Evolutionary conservation across 2,888 invertebrate genomes (phyloP).

Genomic region (Syritta pipiens): DNA sequence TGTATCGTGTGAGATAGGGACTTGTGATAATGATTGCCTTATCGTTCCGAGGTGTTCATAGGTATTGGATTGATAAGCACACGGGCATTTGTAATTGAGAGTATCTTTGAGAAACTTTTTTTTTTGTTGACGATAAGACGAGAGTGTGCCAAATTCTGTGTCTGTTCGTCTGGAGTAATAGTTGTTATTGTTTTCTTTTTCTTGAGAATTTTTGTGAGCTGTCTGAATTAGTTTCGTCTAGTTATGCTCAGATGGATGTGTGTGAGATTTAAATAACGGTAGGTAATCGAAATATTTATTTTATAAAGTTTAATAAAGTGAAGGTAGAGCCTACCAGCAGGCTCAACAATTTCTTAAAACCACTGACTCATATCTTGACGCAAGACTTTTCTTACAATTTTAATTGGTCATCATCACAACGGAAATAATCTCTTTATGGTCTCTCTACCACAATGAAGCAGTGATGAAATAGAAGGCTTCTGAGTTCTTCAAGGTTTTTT

Average conservation of each 20-base stretch:
- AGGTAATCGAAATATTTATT: too few species aligned
- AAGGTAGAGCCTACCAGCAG: too few species aligned
- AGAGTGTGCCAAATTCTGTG: not conserved
- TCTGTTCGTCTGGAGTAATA: conserved; percentile 2
- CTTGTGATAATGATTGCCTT: conserved; percentile 51
- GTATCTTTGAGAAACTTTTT: conserved; percentile 14
- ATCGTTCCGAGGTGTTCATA: conserved; percentile 35
- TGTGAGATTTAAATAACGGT: too few species aligned
- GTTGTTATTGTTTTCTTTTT: not conserved
- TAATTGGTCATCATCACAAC: too few species aligned
- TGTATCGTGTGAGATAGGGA: conserved; percentile 39
- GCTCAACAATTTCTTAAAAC: too few species aligned
- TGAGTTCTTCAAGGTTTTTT: too few species aligned
- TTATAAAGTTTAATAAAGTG: too few species aligned
- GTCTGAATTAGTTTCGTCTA: not conserved
- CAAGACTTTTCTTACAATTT: too few species aligned
- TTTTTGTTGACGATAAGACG: conserved; percentile 2
- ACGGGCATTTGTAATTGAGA: conserved; percentile 33
- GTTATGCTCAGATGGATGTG: not conserved
- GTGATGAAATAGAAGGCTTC: too few species aligned
- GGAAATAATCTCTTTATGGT: too few species aligned
- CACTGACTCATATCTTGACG: too few species aligned
- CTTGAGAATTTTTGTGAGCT: not conserved
- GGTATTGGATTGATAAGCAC: conserved; percentile 56
- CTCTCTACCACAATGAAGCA: too few species aligned